Conservation (phyloP, 2,888 invertebrate species). For the Stenotaenia linearis region DNA sequence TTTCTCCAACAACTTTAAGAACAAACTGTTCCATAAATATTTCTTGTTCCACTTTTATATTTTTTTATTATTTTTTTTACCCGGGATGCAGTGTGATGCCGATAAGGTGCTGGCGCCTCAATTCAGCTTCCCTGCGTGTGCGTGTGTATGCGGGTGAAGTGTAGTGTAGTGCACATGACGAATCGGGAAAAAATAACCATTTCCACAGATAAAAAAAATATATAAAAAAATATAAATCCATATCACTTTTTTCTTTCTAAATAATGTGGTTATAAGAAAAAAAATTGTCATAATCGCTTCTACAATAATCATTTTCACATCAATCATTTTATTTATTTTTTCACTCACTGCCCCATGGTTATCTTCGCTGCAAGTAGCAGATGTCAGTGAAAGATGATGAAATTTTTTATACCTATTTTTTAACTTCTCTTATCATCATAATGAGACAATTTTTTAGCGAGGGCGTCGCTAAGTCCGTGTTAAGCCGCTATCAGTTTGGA, state of each 20-base stretch:
- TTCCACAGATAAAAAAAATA: background rate
- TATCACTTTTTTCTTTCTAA: background rate
- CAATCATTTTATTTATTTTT: constrained; percentile 10
- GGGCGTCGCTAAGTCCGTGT: background rate
- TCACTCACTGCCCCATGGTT: background rate
- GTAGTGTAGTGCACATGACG: constrained; percentile 19
- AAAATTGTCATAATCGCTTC: background rate
- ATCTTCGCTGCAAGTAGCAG: background rate
- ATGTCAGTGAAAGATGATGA: constrained; percentile 23
- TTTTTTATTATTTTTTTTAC: background rate
- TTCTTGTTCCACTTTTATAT: background rate
- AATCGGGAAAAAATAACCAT: constrained; percentile 5
- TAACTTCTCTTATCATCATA: background rate
- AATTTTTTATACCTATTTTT: background rate
- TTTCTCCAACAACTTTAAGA: background rate
- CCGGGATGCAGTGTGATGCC: background rate
- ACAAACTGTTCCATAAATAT: constrained; percentile 24
- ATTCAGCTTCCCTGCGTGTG: background rate
- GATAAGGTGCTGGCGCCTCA: constrained; percentile 14
- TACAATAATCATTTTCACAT: constrained; percentile 18
- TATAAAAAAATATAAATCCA: background rate
- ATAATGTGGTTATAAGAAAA: background rate
- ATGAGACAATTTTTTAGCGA: background rate
- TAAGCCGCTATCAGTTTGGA: constrained; percentile 17
- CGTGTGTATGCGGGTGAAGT: background rate